Evolutionary conservation across 2,888 invertebrate species (phyloP).

Genomic region (Emmelina monodactyla): DNA sequence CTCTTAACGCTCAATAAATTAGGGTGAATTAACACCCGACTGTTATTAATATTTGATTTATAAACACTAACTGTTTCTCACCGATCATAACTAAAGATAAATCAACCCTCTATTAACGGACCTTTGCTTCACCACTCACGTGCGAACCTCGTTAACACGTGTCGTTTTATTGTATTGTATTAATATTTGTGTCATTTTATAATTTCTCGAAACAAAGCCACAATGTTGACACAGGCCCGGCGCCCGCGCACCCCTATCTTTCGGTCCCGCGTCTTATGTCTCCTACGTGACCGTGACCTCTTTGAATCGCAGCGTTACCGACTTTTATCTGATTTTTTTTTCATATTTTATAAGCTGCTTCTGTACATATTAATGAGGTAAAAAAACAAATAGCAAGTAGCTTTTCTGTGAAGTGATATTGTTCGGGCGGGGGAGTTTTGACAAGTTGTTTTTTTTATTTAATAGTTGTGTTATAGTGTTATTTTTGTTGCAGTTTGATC

Average conservation of each 20-base stretch:
- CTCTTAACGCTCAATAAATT: constrained; percentile 3
- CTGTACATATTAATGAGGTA: constrained; percentile 60
- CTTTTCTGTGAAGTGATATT: constrained; percentile 42
- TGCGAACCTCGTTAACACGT: constrained; percentile 36
- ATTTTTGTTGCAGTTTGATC: constrained; percentile 88
- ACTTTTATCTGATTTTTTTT: not conserved
- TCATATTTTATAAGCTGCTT: constrained; percentile 43
- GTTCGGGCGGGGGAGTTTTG: not conserved
- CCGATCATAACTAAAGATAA: too few relatives aligned
- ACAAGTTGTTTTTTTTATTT: too few relatives aligned
- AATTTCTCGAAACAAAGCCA: not conserved
- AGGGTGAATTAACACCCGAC: too few relatives aligned
- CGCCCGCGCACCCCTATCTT: constrained; percentile 1
- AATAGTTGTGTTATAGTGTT: too few relatives aligned
- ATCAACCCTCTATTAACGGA: too few relatives aligned
- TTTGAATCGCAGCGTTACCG: not conserved
- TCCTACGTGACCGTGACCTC: constrained; percentile 28
- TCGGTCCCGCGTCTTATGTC: constrained; percentile 2
- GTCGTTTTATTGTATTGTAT: constrained; percentile 20
- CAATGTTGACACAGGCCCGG: too few relatives aligned
- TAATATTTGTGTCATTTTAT: not conserved
- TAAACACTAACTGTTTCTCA: too few relatives aligned
- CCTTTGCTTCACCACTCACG: too few relatives aligned
- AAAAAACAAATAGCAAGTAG: constrained; percentile 33
- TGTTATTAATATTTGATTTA: too few relatives aligned